Evolutionary conservation across 2,113 vertebrate genomes (phyloP).

Genomic region (Phrynocephalus versicolor): DNA sequence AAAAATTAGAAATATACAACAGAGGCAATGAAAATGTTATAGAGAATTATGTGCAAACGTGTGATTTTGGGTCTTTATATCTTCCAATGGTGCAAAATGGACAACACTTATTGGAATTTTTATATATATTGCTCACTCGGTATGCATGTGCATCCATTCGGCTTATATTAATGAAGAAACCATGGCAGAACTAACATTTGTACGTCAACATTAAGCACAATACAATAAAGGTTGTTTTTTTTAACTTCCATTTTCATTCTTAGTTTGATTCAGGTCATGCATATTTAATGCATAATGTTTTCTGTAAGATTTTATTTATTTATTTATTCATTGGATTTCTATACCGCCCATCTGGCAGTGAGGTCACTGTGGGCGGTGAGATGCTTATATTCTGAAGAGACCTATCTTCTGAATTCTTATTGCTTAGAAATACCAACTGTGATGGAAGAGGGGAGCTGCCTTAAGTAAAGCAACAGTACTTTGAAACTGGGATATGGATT

Average conservation of each 20-base stretch:
- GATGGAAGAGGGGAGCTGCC: constrained; percentile 52
- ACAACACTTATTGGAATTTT: neutral
- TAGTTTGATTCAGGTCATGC: constrained; percentile 10
- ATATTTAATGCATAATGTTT: neutral
- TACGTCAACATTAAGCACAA: neutral
- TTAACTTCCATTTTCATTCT: constrained; percentile 14
- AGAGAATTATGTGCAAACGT: neutral
- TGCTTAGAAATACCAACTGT: constrained; percentile 61
- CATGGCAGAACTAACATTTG: constrained; percentile 1
- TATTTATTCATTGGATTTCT: too few species aligned
- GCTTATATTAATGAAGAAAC: neutral
- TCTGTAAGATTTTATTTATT: constrained; percentile 40
- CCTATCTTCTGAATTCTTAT: constrained; percentile 59
- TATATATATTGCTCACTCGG: neutral
- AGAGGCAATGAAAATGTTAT: neutral
- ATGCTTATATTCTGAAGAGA: too few species aligned
- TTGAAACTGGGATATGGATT: constrained; percentile 41
- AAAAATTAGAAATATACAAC: neutral
- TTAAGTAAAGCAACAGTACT: constrained; percentile 34
- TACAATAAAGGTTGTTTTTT: constrained; percentile 5
- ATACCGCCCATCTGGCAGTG: too few species aligned
- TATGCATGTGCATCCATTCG: neutral
- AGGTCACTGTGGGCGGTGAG: too few species aligned
- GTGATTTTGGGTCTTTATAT: neutral
- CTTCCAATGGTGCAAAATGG: neutral